Base-by-base conservation (phyloP, 2,888 invertebrate species). In the Cecidostiba fungosa region DNA sequence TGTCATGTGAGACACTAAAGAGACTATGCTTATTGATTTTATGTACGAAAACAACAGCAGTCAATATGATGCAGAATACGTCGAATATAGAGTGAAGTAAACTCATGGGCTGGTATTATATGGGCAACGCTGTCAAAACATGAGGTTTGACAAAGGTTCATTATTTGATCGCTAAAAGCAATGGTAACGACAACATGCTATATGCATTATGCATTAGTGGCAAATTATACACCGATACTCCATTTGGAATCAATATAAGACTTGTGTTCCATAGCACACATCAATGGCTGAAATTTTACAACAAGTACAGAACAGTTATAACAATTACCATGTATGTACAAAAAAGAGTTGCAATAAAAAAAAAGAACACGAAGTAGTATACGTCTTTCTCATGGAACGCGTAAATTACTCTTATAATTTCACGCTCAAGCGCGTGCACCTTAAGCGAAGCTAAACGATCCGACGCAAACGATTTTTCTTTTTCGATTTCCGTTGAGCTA, bases 401-500 rank as follows among this genome's bases (percentile, higher is more conserved):
- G 59, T 32, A 70, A 77, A 85, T 80, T 77, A 59, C 59, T 59
- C 59, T 43, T 32, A 36, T 26, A 70, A 85, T 85, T 85, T 85
- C 74, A 85, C 77, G 85, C 66, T 78, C 26, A 81, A 54, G 69
- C 74, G 66, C 85, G 16, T 43, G 69, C 69, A 76, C 62, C 32
- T 72, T 74, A n/a, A 73, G 43, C 80, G 26, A 12, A 81, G 3
- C 1, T 32, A 43, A 43, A 62, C 43, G 39, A 43, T 74, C 19
- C 16, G 29, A 6, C 59, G 43, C 10, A 19, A 72, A 39, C 19
- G 29, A 66, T 81, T 85, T 85, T 77, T 59, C 77, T 77, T 39
- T 81, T 59, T 77, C 79, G 81, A 81, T 81, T 84, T 84, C 84
- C 84, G 84, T 73, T 73, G 62, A 62, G 54, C 85, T 72, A 81